Evolutionary conservation across 2,888 invertebrate genomes (phyloP).

Genomic region (Aplocera efformata): DNA sequence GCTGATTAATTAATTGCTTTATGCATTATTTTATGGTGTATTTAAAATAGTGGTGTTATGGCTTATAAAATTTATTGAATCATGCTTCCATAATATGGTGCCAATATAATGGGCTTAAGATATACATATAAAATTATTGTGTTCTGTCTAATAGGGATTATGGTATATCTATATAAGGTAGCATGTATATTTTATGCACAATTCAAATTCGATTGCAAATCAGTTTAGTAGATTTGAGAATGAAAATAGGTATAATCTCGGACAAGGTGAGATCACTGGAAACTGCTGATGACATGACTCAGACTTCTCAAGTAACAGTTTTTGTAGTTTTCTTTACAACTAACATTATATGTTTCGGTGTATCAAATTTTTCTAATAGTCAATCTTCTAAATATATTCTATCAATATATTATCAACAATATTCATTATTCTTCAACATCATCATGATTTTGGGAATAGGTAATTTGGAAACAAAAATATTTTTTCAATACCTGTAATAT

Average conservation of each 20-base stretch:
- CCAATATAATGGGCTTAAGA: neutral
- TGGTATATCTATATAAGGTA: neutral
- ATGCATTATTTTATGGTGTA: no score
- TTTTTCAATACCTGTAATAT: slow-evolving; percentile 1
- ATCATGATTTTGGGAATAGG: no score
- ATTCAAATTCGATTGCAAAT: neutral
- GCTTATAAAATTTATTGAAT: no score
- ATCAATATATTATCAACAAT: no score
- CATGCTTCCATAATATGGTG: slow-evolving; percentile 2
- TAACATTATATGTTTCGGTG: neutral
- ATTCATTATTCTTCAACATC: no score
- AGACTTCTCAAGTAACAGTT: neutral
- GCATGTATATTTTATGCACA: neutral
- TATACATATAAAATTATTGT: neutral
- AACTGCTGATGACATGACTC: slow-evolving; percentile 3
- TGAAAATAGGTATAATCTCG: neutral
- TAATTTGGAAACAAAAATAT: no score
- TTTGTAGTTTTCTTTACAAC: neutral
- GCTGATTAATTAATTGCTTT: no score
- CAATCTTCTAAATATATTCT: no score
- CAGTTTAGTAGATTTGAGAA: neutral
- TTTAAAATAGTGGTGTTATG: no score
- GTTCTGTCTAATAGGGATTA: neutral
- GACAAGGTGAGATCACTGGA: slow-evolving; percentile 1
- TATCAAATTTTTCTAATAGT: neutral